Percentiles rank a stretch among this genome's conserved stretches.
Evolutionary conservation across 2,888 invertebrate genomes (phyloP).

Genomic region (Gonocerus acuteangulatus): DNA sequence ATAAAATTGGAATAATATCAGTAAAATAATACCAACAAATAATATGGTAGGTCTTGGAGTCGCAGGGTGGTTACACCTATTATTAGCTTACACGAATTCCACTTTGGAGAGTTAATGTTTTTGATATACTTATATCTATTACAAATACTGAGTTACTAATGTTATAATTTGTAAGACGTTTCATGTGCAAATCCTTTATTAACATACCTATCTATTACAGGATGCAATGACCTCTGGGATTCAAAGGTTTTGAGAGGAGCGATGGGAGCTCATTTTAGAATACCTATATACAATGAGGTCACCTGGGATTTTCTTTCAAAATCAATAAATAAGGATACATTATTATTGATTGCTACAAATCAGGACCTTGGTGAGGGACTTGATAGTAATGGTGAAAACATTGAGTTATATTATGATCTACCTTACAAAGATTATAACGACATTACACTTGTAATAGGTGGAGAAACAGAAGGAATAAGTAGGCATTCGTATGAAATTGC

Average conservation of each 20-base stretch:
- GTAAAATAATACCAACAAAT: too few species aligned
- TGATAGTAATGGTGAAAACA: not conserved
- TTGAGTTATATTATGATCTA: slow-evolving; percentile 55
- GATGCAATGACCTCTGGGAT: slow-evolving; percentile 86
- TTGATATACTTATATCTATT: too few species aligned
- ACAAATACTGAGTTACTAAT: too few species aligned
- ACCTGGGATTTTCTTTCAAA: slow-evolving; percentile 56
- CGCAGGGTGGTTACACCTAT: too few species aligned
- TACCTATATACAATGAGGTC: slow-evolving; percentile 58
- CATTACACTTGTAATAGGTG: slow-evolving; percentile 69
- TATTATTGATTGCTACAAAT: slow-evolving; percentile 9
- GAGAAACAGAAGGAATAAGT: slow-evolving; percentile 85
- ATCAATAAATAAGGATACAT: not conserved
- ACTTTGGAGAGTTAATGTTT: too few species aligned
- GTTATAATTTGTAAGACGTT: too few species aligned
- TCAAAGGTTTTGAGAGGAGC: slow-evolving; percentile 77
- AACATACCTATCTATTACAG: too few species aligned
- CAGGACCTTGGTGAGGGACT: not conserved
- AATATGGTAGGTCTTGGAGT: too few species aligned
- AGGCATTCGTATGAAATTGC: slow-evolving; percentile 57
- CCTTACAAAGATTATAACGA: slow-evolving; percentile 51
- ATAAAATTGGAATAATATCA: too few species aligned
- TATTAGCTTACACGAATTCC: too few species aligned
- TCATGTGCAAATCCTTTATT: too few species aligned
- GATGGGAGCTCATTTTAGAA: slow-evolving; percentile 75